These are phyloP conservation scores for Diarsia rubi DNA, from an alignment of 2,888 invertebrate genomes.

Conservation along the genomic window DNA sequence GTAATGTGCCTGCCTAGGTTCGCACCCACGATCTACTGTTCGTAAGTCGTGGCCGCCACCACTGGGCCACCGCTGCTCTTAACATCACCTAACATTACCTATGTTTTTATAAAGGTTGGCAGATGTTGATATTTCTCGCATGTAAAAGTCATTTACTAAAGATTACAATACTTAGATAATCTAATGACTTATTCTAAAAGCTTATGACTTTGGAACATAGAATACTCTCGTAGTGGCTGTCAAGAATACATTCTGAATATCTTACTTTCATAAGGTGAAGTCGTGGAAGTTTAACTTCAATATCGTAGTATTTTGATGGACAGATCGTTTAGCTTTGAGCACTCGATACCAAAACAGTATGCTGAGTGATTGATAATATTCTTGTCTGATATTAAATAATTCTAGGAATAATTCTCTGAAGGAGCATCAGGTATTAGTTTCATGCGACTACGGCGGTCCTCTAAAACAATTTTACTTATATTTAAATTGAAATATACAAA, in stretches of 20 bases:
- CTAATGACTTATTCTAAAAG: neutral
- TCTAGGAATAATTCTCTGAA: no score
- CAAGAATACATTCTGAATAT: neutral
- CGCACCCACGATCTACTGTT: no score
- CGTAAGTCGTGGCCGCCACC: no score
- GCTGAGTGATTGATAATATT: constrained; percentile 19
- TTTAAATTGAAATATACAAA: no score
- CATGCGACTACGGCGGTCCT: no score
- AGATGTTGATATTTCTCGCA: neutral
- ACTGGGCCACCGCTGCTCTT: no score
- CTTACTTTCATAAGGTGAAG: neutral
- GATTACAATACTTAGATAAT: neutral
- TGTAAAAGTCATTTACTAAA: neutral
- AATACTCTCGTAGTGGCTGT: neutral
- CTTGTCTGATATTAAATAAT: no score
- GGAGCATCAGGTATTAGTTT: no score
- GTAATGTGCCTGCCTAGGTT: no score
- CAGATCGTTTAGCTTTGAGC: constrained; percentile 27
- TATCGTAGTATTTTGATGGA: constrained; percentile 25
- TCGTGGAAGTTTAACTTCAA: neutral
- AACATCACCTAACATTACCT: no score
- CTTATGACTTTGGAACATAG: neutral
- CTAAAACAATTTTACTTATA: no score
- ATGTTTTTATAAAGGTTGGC: no score
- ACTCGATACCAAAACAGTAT: constrained; percentile 8